A percentile compares a stretch with the other conserved stretches of the same genome.
Evolutionary conservation across 2,888 invertebrate genomes (phyloP).

Genomic region (Dolichomitus sp.): DNA sequence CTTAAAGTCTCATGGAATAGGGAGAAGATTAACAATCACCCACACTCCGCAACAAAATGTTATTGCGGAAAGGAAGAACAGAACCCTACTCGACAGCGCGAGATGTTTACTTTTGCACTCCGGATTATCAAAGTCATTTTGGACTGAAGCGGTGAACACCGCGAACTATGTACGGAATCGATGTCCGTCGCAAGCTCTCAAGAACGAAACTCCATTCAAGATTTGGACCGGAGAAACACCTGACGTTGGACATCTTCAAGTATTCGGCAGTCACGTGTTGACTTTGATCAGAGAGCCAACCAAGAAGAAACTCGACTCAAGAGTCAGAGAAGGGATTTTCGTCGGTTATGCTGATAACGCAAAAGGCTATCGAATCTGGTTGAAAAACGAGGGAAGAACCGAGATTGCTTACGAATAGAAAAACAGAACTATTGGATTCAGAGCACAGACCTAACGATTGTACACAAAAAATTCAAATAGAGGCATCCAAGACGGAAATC

Average conservation of each 20-base stretch:
- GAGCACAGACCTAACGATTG: background rate
- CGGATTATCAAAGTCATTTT: background rate
- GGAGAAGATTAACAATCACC: no score
- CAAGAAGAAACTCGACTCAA: background rate
- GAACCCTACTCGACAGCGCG: background rate
- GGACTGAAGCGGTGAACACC: background rate
- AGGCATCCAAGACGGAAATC: background rate
- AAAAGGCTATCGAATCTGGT: slow-evolving; percentile 27
- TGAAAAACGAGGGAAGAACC: background rate
- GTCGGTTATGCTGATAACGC: slow-evolving; percentile 23
- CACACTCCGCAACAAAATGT: no score
- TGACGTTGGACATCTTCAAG: background rate
- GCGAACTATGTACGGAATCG: slow-evolving; percentile 2
- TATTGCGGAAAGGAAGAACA: background rate
- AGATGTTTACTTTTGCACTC: background rate
- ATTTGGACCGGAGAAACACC: background rate
- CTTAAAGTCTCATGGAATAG: no score
- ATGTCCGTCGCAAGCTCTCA: background rate
- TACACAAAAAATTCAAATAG: background rate
- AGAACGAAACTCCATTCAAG: background rate
- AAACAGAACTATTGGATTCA: background rate
- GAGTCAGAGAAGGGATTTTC: background rate
- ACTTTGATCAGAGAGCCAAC: background rate
- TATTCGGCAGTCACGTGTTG: background rate
- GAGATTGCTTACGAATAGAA: background rate